Conservation (phyloP, 2,888 invertebrate species). For the Xanthostigma xanthostigma region DNA sequence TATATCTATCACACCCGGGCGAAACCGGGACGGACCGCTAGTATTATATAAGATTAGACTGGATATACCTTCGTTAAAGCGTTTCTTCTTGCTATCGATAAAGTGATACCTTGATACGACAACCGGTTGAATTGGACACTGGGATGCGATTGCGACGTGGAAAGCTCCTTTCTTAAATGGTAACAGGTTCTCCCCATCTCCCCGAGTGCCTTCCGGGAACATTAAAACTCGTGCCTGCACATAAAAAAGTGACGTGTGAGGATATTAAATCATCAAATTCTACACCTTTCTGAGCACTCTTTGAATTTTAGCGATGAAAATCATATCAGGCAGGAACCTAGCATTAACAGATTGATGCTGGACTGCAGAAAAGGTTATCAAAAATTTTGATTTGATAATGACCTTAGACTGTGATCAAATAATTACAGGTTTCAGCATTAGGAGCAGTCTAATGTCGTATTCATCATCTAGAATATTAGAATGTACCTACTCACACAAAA, state of each 20-base stretch:
- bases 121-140: slow-evolving; percentile 77
- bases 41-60: background rate
- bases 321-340: too few relatives aligned
- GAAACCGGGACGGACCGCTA: too few relatives aligned
- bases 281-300: background rate
- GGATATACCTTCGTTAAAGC: slow-evolving; percentile 47
- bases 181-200: slow-evolving; percentile 56
- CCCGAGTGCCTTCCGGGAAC: slow-evolving; percentile 88
- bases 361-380: too few relatives aligned
- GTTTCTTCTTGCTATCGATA: slow-evolving; percentile 41
- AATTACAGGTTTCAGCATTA: too few relatives aligned
- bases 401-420: too few relatives aligned
- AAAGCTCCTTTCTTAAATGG: slow-evolving; percentile 96
- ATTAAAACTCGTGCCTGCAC: slow-evolving; percentile 61
- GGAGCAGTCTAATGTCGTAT: too few relatives aligned
- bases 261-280: background rate
- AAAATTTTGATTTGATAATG: too few relatives aligned
- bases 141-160: slow-evolving; percentile 74
- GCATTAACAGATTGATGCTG: too few relatives aligned
- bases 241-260: slow-evolving; percentile 1
- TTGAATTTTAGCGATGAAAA: too few relatives aligned
- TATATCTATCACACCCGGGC: too few relatives aligned
- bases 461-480: too few relatives aligned
- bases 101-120: slow-evolving; percentile 75
- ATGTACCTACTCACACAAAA: too few relatives aligned